Evolutionary conservation across 2,113 vertebrate genomes (phyloP), one percentile per base, ranked within the genome.

Genomic region (Suncus etruscus): DNA sequence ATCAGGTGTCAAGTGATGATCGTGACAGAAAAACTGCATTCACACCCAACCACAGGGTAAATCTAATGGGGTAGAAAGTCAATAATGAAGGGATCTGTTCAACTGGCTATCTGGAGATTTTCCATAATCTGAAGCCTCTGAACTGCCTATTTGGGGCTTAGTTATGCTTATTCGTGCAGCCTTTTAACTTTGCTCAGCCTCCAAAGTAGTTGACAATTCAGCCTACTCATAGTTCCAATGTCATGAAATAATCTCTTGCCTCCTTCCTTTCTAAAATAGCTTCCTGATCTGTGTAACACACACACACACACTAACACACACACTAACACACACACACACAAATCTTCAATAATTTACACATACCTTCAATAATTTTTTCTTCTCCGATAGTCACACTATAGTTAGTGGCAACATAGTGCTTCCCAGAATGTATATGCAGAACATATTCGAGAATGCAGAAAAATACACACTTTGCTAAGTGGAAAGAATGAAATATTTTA

Each of bases 201-300:
- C 50, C 29, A 18, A 7, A 16, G 3, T 18, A 91, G 68, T 68
- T 29, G 48, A 24, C 6, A 7, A 74, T 50, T 70, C 8, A 39
- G 73, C 6, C 1, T 73, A n/a, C 48, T 61, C 5, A 65, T 0
- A 31, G 45, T 47, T 48, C 48, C n/a, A 20, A 54, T 31, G 68
- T 18, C n/a, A 5, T 1, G 2, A 66, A 50, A 25, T 20, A 4
- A 1, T 5, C 3, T 77, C 11, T 39, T 0, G 3, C 18, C 7
- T 70, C 3, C 6, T 24, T 31, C 16, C 16, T 7, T 75, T 50
- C 15, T 85, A 48, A 39, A 12, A 22, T 3, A 11, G 1, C 2
- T 4, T 45, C 18, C 58, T 22, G 2, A 22, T 12, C 27, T 1
- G 1, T 2, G 12, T 0, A 11, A 54, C 5, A 54, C n/a, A 39